These are phyloP conservation scores for Pachyramphus minor DNA, from an alignment of 2,113 vertebrate genomes.

Conservation along the genomic window DNA sequence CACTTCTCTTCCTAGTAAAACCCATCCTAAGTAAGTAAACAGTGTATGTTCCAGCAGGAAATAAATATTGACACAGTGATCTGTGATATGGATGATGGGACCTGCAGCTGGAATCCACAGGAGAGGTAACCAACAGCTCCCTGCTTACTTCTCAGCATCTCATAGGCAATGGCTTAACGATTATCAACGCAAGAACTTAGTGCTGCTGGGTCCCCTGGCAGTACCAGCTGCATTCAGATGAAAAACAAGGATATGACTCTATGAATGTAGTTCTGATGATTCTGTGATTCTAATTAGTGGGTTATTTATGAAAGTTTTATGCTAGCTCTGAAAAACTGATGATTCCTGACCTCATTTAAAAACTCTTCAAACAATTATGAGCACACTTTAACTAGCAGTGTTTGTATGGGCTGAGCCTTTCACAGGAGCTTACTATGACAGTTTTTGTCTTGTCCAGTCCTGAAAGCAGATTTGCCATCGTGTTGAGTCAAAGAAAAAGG, in stretches of 20 bases:
- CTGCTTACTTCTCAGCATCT: neutral
- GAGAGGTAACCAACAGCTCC: neutral
- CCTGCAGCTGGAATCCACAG: neutral
- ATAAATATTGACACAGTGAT: neutral
- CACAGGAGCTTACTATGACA: neutral
- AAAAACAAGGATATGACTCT: neutral
- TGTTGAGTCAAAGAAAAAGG: neutral
- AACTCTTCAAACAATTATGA: neutral
- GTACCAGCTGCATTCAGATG: neutral
- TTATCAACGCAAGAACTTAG: neutral
- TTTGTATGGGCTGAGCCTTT: neutral
- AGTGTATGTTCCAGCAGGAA: neutral
- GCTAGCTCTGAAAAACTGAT: neutral
- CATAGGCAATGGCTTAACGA: neutral
- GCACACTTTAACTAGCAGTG: neutral
- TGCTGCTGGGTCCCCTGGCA: neutral
- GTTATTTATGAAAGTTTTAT: neutral
- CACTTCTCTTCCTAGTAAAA: neutral
- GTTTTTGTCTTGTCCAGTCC: neutral
- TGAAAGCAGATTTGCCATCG: neutral
- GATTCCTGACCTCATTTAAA: neutral
- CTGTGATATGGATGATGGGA: neutral
- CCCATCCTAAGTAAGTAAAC: neutral
- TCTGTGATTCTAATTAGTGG: neutral
- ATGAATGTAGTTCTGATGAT: neutral